Conservation (phyloP, 2,888 invertebrate species). For the Biston stratarius region DNA sequence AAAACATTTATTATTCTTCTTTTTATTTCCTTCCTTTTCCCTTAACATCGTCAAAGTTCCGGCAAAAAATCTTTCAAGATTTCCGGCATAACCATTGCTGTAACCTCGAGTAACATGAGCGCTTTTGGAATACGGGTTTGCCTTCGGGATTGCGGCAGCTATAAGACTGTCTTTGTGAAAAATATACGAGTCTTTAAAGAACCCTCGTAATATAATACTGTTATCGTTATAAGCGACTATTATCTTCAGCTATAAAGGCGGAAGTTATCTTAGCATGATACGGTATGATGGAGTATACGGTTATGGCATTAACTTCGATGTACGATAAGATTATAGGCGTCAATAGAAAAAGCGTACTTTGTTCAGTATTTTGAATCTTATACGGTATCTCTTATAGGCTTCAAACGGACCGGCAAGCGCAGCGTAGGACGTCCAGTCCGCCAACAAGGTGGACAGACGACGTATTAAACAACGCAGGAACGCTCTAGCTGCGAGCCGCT, state of each 20-base stretch:
- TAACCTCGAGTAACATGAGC: slow-evolving; percentile 5
- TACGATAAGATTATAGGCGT: slow-evolving; percentile 1
- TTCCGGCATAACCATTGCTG: slow-evolving; percentile 1
- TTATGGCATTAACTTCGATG: background rate
- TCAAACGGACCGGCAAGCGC: too few species aligned
- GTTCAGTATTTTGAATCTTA: background rate
- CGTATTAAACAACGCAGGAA: too few species aligned
- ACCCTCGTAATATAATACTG: slow-evolving; percentile 19
- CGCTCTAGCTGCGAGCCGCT: too few species aligned
- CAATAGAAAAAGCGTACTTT: background rate
- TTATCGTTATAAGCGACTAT: slow-evolving; percentile 15
- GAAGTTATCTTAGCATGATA: slow-evolving; percentile 15
- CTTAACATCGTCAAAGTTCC: background rate
- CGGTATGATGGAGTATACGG: slow-evolving; percentile 8
- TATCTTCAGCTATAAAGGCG: slow-evolving; percentile 17
- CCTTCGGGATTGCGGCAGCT: slow-evolving; percentile 29
- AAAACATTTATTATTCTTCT: background rate
- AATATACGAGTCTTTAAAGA: slow-evolving; percentile 29
- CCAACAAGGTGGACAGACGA: too few species aligned
- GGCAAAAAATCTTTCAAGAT: background rate
- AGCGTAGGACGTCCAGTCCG: too few species aligned
- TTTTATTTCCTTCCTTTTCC: background rate
- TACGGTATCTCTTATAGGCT: too few species aligned
- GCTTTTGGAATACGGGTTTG: slow-evolving; percentile 31
- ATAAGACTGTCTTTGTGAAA: slow-evolving; percentile 31